Base-by-base conservation (phyloP, 2,113 vertebrate species). In the Falco punctatus region DNA sequence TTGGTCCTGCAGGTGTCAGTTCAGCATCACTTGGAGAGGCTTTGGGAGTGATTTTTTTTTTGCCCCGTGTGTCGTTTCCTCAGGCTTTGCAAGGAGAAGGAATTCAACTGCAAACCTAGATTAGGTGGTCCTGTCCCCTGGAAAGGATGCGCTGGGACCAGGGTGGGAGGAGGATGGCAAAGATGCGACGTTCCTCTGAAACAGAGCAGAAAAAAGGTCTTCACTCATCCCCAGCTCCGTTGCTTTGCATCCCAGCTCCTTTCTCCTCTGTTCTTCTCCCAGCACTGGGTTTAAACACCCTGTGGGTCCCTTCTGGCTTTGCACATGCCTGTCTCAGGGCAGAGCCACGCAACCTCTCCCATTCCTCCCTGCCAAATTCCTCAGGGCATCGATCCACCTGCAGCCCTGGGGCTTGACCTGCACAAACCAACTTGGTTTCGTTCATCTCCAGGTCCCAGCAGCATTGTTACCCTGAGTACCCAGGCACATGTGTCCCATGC, bases 1-100 rank as follows among this genome's bases (percentile, higher is more conserved):
- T 52, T 0, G 0, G 38, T 52, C 62, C 27, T 0, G 0, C 19
- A 26, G 48, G 38, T 32, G 15, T 23, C 40, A 11, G n/a, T 28
- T 75, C 62, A 27, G 24, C 72, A 35, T 24, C 9, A 3, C 32
- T 33, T 2, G 0, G 28, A 22, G 49, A 61, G 44, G 27, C 11
- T 81, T 54, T 64, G 32, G 15, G 32, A 18, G 30, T 44, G 24
- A 26, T 33, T 11, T 40, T 18, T 55, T 55, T n/a, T 51, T 75
- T 26, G 32, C n/a, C 17, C 14, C 64, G 8, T 7, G 32, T 71
- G 51, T 58, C 66, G 23, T 58, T 79, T 38, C 51, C 23, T 33
- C 18, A 57, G 35, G 70, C 19, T 64, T 75, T 64, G 30, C 1
- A 5, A 40, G 42, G 54, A 54, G 44, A 27, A 59, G 38, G 77